Percentiles rank a stretch among this genome's conserved stretches.
phyloP scores from a whole-genome alignment of 2,113 vertebrate genomes.

The Marmota monax region DNA sequence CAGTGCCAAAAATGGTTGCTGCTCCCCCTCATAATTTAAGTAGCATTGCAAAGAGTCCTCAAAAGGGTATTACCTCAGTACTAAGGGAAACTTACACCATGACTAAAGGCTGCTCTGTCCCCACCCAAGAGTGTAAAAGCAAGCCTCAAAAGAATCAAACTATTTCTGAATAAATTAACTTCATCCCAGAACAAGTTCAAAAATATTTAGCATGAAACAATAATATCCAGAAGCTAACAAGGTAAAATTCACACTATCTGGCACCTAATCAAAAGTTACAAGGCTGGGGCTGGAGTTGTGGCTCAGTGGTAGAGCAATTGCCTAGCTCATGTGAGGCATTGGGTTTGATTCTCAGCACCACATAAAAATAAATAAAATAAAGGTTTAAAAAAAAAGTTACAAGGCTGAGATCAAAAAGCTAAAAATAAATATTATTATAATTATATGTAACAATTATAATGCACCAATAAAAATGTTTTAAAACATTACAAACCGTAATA shows the following conservation, averaged over 20 bases:
- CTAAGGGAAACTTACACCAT: background rate
- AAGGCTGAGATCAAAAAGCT: no score
- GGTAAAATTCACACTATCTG: background rate
- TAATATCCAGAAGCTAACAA: background rate
- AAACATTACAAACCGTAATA: background rate
- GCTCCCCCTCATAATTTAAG: background rate
- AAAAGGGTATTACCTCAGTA: background rate
- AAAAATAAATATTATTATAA: no score
- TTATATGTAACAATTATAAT: no score
- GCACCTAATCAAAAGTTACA: background rate
- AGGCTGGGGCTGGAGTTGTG: background rate
- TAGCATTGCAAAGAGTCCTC: background rate
- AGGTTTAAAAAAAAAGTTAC: no score
- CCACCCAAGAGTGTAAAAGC: background rate
- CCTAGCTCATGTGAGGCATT: no score
- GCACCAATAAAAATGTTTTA: no score
- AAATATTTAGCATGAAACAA: background rate
- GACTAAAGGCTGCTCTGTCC: background rate
- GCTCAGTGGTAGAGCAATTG: no score
- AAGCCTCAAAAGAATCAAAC: background rate
- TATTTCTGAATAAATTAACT: conserved; percentile 34
- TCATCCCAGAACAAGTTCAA: background rate
- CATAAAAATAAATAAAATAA: no score
- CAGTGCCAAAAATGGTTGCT: conserved; percentile 29
- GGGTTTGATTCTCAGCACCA: no score